A percentile compares a stretch with the other conserved stretches of the same genome.
Evolutionary conservation across 1,140 invertebrate species (phyloP).

Genomic region (Neodiprion pinetum): DNA sequence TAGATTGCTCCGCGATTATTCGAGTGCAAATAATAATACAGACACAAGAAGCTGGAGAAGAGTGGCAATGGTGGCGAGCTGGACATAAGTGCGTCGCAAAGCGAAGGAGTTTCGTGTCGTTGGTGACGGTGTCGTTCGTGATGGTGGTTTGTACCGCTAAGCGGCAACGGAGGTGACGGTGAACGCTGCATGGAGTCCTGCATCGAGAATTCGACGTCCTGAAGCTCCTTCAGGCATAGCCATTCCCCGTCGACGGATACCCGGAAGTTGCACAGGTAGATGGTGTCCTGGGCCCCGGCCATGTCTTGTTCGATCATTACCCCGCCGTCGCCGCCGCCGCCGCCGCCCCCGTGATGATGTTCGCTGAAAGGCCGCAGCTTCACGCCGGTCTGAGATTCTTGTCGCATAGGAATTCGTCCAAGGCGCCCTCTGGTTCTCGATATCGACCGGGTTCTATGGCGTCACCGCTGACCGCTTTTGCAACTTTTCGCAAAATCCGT

Average conservation of each 20-base stretch:
- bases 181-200: conserved; percentile 71
- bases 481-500: conserved; percentile 20
- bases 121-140: conserved; percentile 32
- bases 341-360: conserved; percentile 41
- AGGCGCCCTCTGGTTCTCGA: neutral
- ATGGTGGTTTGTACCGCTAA: conserved; percentile 52
- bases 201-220: conserved; percentile 84
- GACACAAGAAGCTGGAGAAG: conserved; percentile 58
- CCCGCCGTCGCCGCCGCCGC: conserved; percentile 28
- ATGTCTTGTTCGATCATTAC: conserved; percentile 70
- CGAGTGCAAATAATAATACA: conserved; percentile 49
- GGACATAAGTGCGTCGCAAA: conserved; percentile 55
- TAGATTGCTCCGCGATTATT: too few relatives aligned
- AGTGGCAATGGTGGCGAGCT: conserved; percentile 57
- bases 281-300: conserved; percentile 91
- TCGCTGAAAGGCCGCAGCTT: conserved; percentile 52
- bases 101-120: conserved; percentile 45
- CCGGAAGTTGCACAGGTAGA: conserved; percentile 96
- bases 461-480: conserved; percentile 12
- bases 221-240: conserved; percentile 94
- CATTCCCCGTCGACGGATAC: conserved; percentile 97
- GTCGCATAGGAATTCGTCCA: conserved; percentile 50
- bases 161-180: conserved; percentile 60
- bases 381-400: conserved; percentile 49
- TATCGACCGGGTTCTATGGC: conserved; percentile 15